These are phyloP conservation scores for Anolis carolinensis DNA, from an alignment of 2,113 vertebrate genomes.

Conservation along the genomic window DNA sequence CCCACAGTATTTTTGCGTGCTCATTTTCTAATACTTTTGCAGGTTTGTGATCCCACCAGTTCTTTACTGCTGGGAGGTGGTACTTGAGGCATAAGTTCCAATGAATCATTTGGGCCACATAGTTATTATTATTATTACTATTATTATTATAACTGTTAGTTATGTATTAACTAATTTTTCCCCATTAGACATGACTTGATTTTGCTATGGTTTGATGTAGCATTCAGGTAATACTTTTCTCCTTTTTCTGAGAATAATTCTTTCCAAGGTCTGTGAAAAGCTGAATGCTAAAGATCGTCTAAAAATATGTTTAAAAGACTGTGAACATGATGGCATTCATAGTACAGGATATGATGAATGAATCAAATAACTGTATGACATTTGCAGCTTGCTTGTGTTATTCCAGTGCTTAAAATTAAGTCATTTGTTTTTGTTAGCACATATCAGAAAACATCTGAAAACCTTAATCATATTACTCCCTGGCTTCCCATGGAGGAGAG, in stretches of 20 bases:
- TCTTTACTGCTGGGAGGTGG: too few relatives aligned
- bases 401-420: constrained; percentile 43
- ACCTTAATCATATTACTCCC: constrained; percentile 22
- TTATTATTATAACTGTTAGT: background rate
- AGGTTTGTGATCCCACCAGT: too few relatives aligned
- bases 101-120: too few relatives aligned
- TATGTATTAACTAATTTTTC: constrained; percentile 32
- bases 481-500: background rate
- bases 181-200: background rate
- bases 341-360: constrained; percentile 25
- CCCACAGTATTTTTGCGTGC: too few relatives aligned
- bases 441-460: constrained; percentile 40
- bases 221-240: constrained; percentile 24
- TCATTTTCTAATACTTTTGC: too few relatives aligned
- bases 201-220: constrained; percentile 26
- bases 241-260: constrained; percentile 5
- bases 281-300: constrained; percentile 36
- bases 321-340: background rate
- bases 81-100: too few relatives aligned
- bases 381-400: constrained; percentile 7
- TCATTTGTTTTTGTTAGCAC: constrained; percentile 49
- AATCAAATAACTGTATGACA: constrained; percentile 37
- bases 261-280: background rate
- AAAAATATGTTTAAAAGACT: constrained; percentile 18
- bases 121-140: too few relatives aligned